Conservation (phyloP, 2,888 invertebrate species). For the Siphonodentalium dalli region DNA sequence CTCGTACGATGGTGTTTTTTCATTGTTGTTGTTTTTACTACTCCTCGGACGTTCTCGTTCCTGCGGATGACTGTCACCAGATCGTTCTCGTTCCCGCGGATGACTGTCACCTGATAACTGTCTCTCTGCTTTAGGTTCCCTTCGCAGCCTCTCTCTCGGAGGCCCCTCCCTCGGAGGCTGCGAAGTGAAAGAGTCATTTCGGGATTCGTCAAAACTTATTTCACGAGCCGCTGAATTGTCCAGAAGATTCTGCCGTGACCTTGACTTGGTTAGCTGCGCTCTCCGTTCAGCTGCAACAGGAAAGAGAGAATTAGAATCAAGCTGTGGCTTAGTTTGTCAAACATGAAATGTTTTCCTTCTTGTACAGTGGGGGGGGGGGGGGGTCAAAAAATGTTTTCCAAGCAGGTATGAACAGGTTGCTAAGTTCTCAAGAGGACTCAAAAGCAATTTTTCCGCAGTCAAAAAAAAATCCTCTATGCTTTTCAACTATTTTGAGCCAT, state of each 20-base stretch:
- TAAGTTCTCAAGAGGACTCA: too few relatives aligned
- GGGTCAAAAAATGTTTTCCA: neutral
- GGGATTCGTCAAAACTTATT: constrained; percentile 54
- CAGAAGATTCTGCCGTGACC: constrained; percentile 72
- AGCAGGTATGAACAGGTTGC: too few relatives aligned
- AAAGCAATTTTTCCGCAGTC: too few relatives aligned
- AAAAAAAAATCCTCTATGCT: too few relatives aligned
- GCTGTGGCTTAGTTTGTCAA: neutral
- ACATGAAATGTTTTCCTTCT: neutral
- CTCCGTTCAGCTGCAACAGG: constrained; percentile 80
- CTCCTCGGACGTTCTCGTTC: constrained; percentile 5
- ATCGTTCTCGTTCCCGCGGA: neutral
- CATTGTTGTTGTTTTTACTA: constrained; percentile 10
- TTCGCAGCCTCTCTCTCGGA: constrained; percentile 10
- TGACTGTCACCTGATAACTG: neutral
- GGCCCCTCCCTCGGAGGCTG: neutral
- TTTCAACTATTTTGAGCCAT: too few relatives aligned
- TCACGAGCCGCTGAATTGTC: constrained; percentile 50
- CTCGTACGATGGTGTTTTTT: constrained; percentile 4
- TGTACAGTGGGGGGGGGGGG: neutral
- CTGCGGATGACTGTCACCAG: neutral
- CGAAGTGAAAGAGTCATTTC: constrained; percentile 22
- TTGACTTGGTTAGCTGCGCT: constrained; percentile 86
- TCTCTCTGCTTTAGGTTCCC: neutral
- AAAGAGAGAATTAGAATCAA: constrained; percentile 37